phyloP scores from a whole-genome alignment of 1,140 invertebrate genomes.

The Trachelipus rathkii region DNA sequence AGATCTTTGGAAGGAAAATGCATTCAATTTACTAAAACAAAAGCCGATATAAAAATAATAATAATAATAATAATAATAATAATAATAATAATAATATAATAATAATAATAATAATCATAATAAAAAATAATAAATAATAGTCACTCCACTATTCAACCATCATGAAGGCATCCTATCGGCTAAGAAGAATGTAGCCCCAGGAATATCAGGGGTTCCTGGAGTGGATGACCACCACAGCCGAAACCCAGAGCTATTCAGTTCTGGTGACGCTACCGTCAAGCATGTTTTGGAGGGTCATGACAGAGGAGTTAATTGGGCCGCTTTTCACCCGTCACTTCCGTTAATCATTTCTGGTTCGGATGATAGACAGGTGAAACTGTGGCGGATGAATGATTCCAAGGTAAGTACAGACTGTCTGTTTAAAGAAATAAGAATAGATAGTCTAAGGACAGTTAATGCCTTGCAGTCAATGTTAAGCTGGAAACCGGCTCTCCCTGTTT shows the following conservation, averaged over 20 bases:
- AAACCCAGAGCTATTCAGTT: constrained; percentile 90
- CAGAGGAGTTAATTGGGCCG: constrained; percentile 96
- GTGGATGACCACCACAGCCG: constrained; percentile 38
- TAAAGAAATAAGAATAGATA: no score
- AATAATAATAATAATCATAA: background rate
- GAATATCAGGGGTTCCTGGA: constrained; percentile 56
- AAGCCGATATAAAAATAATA: no score
- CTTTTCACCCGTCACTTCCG: constrained; percentile 91
- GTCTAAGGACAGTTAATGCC: no score
- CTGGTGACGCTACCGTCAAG: constrained; percentile 95
- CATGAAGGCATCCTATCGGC: no score
- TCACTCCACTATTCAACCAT: no score
- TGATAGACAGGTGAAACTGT: constrained; percentile 94
- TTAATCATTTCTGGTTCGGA: constrained; percentile 96
- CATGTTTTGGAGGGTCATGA: constrained; percentile 97
- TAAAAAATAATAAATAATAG: no score
- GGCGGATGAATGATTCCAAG: constrained; percentile 98
- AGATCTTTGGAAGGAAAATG: no score
- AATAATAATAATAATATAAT: background rate
- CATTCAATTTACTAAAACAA: no score
- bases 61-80: background rate
- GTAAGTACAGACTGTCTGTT: constrained; percentile 50
- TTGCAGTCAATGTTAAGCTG: no score
- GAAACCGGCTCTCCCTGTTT: no score
- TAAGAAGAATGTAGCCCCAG: constrained; percentile 98